Percentiles rank a stretch among this genome's conserved stretches.
Evolutionary conservation across 1,140 invertebrate genomes (phyloP).

Genomic region (Ridgeia piscesae): DNA sequence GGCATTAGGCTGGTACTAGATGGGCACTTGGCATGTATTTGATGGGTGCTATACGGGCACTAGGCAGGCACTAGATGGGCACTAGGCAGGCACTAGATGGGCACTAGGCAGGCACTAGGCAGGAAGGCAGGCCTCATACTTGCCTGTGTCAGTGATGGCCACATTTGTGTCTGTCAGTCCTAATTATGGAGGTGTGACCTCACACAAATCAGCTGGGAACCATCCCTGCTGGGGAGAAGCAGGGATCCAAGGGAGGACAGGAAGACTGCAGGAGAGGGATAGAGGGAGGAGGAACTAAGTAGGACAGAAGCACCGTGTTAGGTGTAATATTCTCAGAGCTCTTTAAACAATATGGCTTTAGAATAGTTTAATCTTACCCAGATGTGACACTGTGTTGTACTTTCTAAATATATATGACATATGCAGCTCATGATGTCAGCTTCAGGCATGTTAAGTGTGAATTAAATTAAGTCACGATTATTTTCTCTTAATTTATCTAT

Average conservation of each 20-base stretch:
- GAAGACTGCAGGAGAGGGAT: neutral
- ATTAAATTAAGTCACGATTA: neutral
- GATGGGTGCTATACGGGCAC: too few species aligned
- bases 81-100: too few species aligned
- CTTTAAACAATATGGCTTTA: neutral
- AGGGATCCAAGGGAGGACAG: neutral
- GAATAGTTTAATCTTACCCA: neutral
- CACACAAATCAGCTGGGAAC: neutral
- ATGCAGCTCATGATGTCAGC: neutral
- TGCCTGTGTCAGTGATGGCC: neutral
- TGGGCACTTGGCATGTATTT: too few species aligned
- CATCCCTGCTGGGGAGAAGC: neutral
- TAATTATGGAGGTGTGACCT: neutral
- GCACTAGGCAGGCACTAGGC: neutral
- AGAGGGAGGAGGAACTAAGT: neutral
- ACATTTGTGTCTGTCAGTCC: neutral
- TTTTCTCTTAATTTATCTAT: too few species aligned
- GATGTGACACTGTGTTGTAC: neutral
- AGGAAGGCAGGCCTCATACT: neutral
- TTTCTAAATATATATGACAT: neutral
- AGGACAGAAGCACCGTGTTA: neutral
- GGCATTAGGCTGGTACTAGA: too few species aligned
- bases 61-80: too few species aligned
- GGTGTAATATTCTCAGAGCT: neutral
- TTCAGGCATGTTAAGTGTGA: neutral